Evolutionary conservation across 1,140 invertebrate genomes (phyloP).

Genomic region (Neodiprion pinetum): DNA sequence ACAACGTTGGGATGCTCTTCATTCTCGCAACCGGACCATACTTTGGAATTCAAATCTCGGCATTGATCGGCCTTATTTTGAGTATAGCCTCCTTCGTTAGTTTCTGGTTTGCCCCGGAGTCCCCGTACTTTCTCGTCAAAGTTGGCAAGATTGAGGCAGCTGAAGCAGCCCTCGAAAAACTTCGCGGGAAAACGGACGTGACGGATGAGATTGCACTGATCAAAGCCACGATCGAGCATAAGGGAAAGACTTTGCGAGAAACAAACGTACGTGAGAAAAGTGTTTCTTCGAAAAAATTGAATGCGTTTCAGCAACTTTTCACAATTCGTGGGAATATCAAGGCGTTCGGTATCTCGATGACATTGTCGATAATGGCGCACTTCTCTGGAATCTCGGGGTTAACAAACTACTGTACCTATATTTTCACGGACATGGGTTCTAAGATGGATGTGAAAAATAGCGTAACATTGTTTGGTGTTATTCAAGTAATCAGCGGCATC

Average conservation of each 20-base stretch:
- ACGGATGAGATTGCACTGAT: conserved; percentile 48
- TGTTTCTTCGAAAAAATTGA: conserved; percentile 52
- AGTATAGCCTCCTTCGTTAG: conserved; percentile 46
- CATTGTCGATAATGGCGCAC: conserved; percentile 73
- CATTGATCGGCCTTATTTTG: conserved; percentile 42
- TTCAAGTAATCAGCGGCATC: conserved; percentile 53
- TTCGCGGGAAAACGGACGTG: conserved; percentile 34
- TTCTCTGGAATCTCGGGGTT: conserved; percentile 75
- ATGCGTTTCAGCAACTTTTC: conserved; percentile 47
- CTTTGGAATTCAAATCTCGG: conserved; percentile 31
- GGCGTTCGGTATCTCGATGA: conserved; percentile 69
- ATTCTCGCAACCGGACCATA: conserved; percentile 53
- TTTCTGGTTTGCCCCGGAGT: conserved; percentile 62
- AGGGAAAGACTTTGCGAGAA: conserved; percentile 42
- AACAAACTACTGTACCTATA: conserved; percentile 74
- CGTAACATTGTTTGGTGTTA: conserved; percentile 58
- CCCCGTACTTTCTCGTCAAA: conserved; percentile 50
- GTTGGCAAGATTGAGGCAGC: conserved; percentile 27
- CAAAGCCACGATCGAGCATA: conserved; percentile 58
- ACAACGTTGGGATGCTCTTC: conserved; percentile 60
- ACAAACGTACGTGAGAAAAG: neutral
- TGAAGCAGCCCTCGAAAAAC: conserved; percentile 32
- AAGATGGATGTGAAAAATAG: conserved; percentile 48
- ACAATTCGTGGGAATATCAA: conserved; percentile 64
- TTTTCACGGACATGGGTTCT: conserved; percentile 70